These are phyloP conservation scores for Aleadryas rufinucha DNA, from an alignment of 2,113 vertebrate genomes.

Conservation along the genomic window DNA sequence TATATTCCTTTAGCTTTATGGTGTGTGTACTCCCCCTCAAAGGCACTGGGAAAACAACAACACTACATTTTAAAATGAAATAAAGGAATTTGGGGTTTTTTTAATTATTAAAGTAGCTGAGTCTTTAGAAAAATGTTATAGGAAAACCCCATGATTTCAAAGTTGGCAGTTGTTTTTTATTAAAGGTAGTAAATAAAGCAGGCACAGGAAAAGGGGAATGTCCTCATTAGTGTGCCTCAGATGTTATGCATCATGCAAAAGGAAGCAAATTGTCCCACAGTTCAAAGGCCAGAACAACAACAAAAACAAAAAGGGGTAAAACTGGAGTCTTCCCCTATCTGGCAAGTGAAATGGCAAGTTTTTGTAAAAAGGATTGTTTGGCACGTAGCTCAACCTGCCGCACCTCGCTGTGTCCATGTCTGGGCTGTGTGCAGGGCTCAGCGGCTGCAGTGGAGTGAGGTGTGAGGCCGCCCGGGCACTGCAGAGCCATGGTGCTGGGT, in stretches of 20 bases:
- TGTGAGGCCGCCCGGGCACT: not conserved
- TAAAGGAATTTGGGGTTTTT: not conserved
- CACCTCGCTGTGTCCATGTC: too few relatives aligned
- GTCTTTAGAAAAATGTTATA: not conserved
- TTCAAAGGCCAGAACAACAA: not conserved
- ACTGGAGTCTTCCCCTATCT: not conserved
- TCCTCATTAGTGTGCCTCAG: not conserved
- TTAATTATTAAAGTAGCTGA: not conserved
- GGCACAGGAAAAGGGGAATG: constrained; percentile 43
- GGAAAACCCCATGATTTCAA: fast-evolving
- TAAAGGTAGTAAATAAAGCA: constrained; percentile 45
- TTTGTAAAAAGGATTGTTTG: not conserved
- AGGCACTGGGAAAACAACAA: constrained; percentile 83
- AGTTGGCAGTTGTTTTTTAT: constrained; percentile 1
- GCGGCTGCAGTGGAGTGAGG: not conserved
- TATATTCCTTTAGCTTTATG: constrained; percentile 89
- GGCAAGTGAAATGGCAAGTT: not conserved
- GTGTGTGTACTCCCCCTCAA: constrained; percentile 85
- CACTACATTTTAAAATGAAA: constrained; percentile 53
- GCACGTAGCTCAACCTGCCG: fast-evolving
- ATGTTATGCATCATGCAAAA: not conserved
- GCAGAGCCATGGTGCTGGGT: not conserved
- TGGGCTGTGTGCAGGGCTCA: not conserved
- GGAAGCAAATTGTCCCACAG: not conserved
- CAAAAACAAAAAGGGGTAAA: not conserved